Base-by-base conservation (phyloP, 2,888 invertebrate genomes). In the Lepeophtheirus nordmannii region DNA sequence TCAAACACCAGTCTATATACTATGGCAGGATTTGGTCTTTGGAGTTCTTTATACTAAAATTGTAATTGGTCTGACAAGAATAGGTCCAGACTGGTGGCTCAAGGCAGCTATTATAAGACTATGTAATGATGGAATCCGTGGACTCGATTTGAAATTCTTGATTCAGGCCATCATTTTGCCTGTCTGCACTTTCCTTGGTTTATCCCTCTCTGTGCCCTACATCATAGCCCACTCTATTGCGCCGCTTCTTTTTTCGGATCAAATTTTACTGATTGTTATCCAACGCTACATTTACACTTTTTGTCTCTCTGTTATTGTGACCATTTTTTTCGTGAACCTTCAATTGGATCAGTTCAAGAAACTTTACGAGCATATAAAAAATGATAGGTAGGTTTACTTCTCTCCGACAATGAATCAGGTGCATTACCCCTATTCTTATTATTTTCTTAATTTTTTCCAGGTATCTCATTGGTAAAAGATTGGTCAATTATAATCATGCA, bases 21-120 rank as follows among this genome's bases (percentile, higher is more conserved):
- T 78, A 10, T 79, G 79, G 77, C 79, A 79, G 78, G 94, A 97
- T 78, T 98, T 97, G 97, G 96, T 96, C 0, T 79, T 98, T 37
- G 96, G 97, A 30, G 92, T 98, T 12, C 79, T 98, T 0, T 96
- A 97, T 75, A 93, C 94, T 1, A 98, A 98, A 80, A 96, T 97
- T 67, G 87, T 93, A 17, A 91, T 93, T 73, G 97, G 94, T 0
- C 80, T 94, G 30, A 91, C 91, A 0, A 87, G 97, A 84, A 96
- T 97, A 93, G 94, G 94, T 0, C 81, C 81, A 1, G 94, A 96
- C 10, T 96, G 96, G 78, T 93, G 94, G 87, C 79, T 98, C 72
- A 85, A 92, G 66, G 81, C 88, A 3, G 89, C 91, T 0, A 86
- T 97, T 61, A 97, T 98, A 74, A 71, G 77, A 72, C 87, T 92